Conservation (phyloP, 2,888 invertebrate genomes). For the Synergus laeviventris region DNA sequence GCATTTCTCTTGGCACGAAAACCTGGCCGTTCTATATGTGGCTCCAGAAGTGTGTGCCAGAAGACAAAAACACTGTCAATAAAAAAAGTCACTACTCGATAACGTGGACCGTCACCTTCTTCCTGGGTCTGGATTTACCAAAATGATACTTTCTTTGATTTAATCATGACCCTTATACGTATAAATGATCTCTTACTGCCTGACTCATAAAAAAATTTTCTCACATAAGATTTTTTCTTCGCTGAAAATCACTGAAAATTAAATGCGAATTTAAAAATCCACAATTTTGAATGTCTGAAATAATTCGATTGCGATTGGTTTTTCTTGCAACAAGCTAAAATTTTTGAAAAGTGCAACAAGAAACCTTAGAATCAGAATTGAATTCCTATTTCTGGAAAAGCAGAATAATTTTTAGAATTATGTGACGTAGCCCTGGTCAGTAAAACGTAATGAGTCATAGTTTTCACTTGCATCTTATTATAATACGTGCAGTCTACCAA, state of each 20-base stretch:
- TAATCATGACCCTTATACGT: too few relatives aligned
- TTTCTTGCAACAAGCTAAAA: too few relatives aligned
- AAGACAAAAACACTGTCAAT: slow-evolving; percentile 9
- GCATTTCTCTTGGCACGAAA: slow-evolving; percentile 40
- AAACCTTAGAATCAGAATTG: background rate
- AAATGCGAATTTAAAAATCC: too few relatives aligned
- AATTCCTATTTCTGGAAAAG: background rate
- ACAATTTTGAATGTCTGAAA: too few relatives aligned
- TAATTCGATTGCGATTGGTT: too few relatives aligned
- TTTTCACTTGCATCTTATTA: slow-evolving; percentile 27
- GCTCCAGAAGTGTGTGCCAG: slow-evolving; percentile 17
- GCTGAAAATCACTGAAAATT: too few relatives aligned
- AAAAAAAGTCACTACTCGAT: slow-evolving; percentile 15
- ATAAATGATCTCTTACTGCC: too few relatives aligned
- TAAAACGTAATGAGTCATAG: slow-evolving; percentile 13
- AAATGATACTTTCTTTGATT: background rate
- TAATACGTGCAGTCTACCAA: slow-evolving; percentile 22
- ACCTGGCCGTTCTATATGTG: background rate
- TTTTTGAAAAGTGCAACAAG: too few relatives aligned
- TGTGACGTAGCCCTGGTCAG: background rate
- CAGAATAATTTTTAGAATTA: background rate
- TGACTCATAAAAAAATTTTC: too few relatives aligned
- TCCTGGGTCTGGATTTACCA: background rate
- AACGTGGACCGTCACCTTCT: background rate
- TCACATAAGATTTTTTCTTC: too few relatives aligned